A percentile compares a stretch with the other conserved stretches of the same genome.
phyloP scores from a whole-genome alignment of 1,140 invertebrate species.

The Ceratosolen solmsi region DNA sequence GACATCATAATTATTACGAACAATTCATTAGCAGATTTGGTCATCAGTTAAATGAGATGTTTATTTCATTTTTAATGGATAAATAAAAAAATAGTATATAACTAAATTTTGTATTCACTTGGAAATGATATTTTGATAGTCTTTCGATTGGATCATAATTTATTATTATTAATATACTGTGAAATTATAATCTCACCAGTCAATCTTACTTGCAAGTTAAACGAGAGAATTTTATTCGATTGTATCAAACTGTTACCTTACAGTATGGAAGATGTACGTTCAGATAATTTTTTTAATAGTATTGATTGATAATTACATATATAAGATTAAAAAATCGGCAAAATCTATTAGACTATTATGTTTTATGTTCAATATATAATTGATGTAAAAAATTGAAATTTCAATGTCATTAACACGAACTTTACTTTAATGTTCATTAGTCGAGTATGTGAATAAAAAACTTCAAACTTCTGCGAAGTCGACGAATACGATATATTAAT shows the following conservation, averaged over 20 bases:
- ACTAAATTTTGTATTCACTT: background rate
- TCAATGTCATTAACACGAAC: constrained; percentile 1
- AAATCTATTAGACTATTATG: constrained; percentile 12
- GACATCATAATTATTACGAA: too few species aligned
- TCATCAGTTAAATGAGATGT: too few species aligned
- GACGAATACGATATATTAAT: background rate
- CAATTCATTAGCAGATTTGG: too few species aligned
- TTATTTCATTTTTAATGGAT: too few species aligned
- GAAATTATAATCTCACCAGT: background rate
- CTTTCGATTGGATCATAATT: too few species aligned
- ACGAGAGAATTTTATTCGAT: background rate
- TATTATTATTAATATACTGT: too few species aligned
- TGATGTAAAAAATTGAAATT: constrained; percentile 24
- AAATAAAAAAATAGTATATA: too few species aligned
- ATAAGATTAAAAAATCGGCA: constrained; percentile 27
- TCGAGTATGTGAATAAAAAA: constrained; percentile 17
- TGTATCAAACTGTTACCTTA: constrained; percentile 22
- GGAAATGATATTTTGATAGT: too few species aligned
- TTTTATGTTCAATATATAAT: constrained; percentile 22
- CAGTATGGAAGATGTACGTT: constrained; percentile 31
- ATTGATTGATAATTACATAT: constrained; percentile 1
- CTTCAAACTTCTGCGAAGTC: background rate
- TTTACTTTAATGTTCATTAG: constrained; percentile 22
- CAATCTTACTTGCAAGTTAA: background rate
- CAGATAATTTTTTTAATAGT: background rate